Base-by-base conservation (phyloP, 2,888 invertebrate genomes). In the Anarsia innoxiella region DNA sequence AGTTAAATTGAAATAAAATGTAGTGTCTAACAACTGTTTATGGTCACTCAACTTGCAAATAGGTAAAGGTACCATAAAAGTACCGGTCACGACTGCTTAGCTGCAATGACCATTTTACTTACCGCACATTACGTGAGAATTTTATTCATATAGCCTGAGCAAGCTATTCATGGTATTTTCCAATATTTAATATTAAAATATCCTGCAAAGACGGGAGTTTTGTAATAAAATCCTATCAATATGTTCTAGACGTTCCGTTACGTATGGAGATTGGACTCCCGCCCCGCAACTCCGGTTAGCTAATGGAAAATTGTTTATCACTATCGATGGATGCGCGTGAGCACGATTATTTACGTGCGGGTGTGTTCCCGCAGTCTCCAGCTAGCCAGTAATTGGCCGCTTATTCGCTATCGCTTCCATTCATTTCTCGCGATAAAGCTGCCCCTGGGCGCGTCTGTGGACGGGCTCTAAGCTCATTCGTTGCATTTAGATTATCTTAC, bases 241-340 rank as follows among this genome's bases (percentile, higher is more conserved):
- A 63, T 69, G 56, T 61, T 66, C 60, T 50, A 59, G 51, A 60
- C 46, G 60, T 48, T 48, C 62, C 64, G 63, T 67, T 66, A 71
- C 61, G 54, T 68, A 75, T 68, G 68, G 66, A 70, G 64, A 74
- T 74, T 66, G 67, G 58, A 58, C 44, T 58, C 46, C 51, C 51
- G 50, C 58, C 53, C 49, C 51, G 43, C 47, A 40, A 36, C 42
- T 45, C 53, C 15, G 28, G 53, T 55, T 50, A 41, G 53, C 69
- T 71, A 79, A 77, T 79, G 72, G 77, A 72, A 78, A 77, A 77
- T 77, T 71, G 71, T 77, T 78, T 77, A 77, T 78, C 69, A 69
- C 61, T 67, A 71, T 68, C 72, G 49, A 46, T 57, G 59, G 57
- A 60, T 76, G 78, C 77, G 78, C 76, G 66, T 68, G 76, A 70